Evolutionary conservation across 2,888 invertebrate genomes (phyloP).

Genomic region (Candidula unifasciata): DNA sequence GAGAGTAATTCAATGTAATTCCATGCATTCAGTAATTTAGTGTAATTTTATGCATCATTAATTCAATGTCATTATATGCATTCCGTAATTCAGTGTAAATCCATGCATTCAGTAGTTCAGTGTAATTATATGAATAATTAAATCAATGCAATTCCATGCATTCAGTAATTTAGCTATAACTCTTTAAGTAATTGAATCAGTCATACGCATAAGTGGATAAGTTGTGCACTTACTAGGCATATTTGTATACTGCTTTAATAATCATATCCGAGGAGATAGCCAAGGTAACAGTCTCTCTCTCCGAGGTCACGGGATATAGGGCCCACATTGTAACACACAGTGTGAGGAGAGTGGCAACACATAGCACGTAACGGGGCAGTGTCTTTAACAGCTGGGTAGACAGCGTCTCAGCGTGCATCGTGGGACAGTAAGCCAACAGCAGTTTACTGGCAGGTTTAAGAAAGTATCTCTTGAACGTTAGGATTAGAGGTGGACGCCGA

Average conservation of each 20-base stretch:
- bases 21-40: too few relatives aligned
- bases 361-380: background rate
- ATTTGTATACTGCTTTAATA: slow-evolving; percentile 37
- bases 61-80: too few relatives aligned
- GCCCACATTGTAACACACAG: slow-evolving; percentile 26
- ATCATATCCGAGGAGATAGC: slow-evolving; percentile 10
- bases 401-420: background rate
- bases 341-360: background rate
- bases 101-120: too few relatives aligned
- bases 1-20: too few relatives aligned
- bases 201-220: too few relatives aligned
- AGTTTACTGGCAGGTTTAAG: background rate
- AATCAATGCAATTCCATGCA: too few relatives aligned
- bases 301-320: background rate
- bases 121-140: too few relatives aligned
- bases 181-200: too few relatives aligned
- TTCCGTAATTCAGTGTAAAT: too few relatives aligned
- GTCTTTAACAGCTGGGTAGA: background rate
- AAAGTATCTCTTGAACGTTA: background rate
- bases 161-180: too few relatives aligned
- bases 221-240: slow-evolving; percentile 25
- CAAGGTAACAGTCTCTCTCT: background rate
- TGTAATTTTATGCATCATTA: too few relatives aligned
- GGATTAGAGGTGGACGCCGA: background rate
- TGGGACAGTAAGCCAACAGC: background rate